Conservation (phyloP, 1,140 invertebrate genomes). For the Pseudomyrmex flavicornis region DNA sequence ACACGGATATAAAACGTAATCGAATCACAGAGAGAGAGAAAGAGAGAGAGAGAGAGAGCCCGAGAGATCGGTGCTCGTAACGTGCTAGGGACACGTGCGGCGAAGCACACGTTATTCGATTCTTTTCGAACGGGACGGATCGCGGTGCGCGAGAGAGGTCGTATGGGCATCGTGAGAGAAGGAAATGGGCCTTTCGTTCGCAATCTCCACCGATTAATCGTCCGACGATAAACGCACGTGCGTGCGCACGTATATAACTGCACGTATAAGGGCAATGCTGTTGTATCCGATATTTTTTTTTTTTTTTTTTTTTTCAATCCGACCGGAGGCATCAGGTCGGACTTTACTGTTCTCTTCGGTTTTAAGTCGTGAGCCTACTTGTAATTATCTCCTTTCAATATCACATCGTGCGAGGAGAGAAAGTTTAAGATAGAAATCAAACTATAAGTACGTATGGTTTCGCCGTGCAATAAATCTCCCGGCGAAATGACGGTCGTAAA, state of each 20-base stretch:
- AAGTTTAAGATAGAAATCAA: neutral
- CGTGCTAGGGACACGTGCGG: constrained; percentile 2
- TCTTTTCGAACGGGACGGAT: constrained; percentile 9
- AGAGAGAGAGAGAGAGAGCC: neutral
- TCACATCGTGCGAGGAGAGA: neutral
- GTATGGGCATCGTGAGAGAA: neutral
- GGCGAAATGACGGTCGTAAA: constrained; percentile 1
- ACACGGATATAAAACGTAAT: constrained; percentile 36
- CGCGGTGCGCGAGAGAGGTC: neutral
- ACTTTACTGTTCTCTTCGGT: constrained; percentile 30
- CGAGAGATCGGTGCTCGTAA: constrained; percentile 3
- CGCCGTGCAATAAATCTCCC: neutral
- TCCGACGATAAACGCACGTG: constrained; percentile 33
- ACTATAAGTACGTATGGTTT: neutral
- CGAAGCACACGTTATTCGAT: neutral
- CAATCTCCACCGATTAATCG: constrained; percentile 41
- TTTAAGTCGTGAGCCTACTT: constrained; percentile 6
- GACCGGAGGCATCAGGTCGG: too few relatives aligned
- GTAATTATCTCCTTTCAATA: constrained; percentile 58
- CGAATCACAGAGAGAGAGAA: constrained; percentile 6
- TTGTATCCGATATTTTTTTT: constrained; percentile 35
- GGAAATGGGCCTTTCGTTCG: neutral
- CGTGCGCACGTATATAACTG: neutral
- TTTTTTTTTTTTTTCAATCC: constrained; percentile 34
- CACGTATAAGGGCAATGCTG: too few relatives aligned